phyloP scores from a whole-genome alignment of 2,113 vertebrate species.

The Paracanthobrama guichenoti region DNA sequence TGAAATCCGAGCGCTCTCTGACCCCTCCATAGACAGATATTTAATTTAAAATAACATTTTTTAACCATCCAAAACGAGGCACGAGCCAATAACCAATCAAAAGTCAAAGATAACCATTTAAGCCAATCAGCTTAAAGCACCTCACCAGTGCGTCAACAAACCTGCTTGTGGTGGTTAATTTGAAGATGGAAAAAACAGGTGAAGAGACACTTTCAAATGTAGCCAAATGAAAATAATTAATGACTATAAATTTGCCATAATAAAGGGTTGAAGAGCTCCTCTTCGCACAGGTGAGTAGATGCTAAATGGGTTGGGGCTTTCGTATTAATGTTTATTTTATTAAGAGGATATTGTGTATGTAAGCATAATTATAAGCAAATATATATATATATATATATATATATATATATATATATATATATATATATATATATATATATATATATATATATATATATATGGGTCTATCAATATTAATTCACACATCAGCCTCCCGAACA shows the following conservation, averaged over 20 bases:
- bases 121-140: background rate
- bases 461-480: background rate
- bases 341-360: background rate
- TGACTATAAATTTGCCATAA: background rate
- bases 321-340: background rate
- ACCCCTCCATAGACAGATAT: no score
- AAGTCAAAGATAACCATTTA: background rate
- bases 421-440: no score
- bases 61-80: no score
- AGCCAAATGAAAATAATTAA: background rate
- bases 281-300: background rate
- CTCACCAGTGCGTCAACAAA: background rate
- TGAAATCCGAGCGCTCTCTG: no score
- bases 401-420: no score
- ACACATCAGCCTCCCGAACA: background rate
- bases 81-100: background rate
- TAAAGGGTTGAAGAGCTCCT: background rate
- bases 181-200: background rate
- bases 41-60: no score
- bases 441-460: no score
- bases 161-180: background rate
- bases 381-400: no score
- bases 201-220: background rate
- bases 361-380: background rate
- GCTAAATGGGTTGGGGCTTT: background rate